Evolutionary conservation across 1,140 invertebrate genomes (phyloP), one percentile per base, ranked within the genome.

Genomic region (Alviniconcha marisindica): DNA sequence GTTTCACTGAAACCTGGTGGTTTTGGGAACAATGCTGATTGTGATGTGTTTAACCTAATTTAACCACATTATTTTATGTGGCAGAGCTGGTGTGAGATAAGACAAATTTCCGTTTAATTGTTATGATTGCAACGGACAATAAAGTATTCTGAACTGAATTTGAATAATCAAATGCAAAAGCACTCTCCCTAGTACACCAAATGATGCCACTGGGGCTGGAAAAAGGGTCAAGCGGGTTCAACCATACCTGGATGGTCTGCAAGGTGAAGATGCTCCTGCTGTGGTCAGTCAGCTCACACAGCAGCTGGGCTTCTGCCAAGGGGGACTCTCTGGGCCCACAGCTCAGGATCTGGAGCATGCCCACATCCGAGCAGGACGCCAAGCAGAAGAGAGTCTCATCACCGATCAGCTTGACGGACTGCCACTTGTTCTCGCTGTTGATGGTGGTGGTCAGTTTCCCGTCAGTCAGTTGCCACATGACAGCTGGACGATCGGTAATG

Each of bases 221-320:
- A n/a, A n/a, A n/a, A n/a, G n/a, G n/a, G n/a, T n/a, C n/a, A n/a
- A n/a, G n/a, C n/a, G n/a, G n/a, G 7, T 48, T 48, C 44, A 48
- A 48, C 5, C 44, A 48, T 48, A 73, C 48, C 71, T 79, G 10
- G 15, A 80, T 56, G 21, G 85, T 28, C 28, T 86, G 3, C 36
- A 88, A 38, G 31, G 89, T 83, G 71, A 81, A 71, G 38, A 90
- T 77, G 24, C 51, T 63, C 36, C 82, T 81, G 77, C 83, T 85
- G 66, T 90, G 89, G 31, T 86, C 85, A 71, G 56, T 78, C 42
- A 90, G 81, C 66, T 78, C 56, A 40, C 82, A 83, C 28, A 87
- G 74, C 5, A 88, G 81, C 54, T 86, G 54, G 0, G 86, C 88
- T 12, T 77, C 81, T 3, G 60, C 18, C 18, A 85, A 36, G 0